A percentile compares a stretch with the other conserved stretches of the same genome.
These are phyloP conservation scores for Pseudochaenichthys georgianus DNA, from an alignment of 2,797 vertebrate species.

Conservation along the genomic window DNA sequence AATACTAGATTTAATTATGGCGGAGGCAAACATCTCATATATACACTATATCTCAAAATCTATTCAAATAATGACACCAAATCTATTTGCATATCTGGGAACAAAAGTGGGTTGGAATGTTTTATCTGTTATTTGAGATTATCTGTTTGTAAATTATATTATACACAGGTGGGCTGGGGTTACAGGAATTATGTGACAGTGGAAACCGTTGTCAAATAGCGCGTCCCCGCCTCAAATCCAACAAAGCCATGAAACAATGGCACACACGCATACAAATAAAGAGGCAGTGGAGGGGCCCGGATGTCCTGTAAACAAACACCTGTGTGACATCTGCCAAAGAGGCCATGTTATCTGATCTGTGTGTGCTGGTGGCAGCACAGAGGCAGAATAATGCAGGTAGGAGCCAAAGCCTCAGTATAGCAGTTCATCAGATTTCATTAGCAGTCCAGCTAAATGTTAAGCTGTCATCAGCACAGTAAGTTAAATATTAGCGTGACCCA, in stretches of 20 bases:
- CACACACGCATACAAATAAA: neutral
- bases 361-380: slow-evolving; percentile 12
- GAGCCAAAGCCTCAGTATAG: neutral
- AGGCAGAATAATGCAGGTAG: neutral
- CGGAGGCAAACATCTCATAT: neutral
- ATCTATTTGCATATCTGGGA: neutral
- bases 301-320: slow-evolving; percentile 67
- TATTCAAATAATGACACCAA: neutral
- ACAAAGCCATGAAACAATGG: neutral
- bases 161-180: neutral
- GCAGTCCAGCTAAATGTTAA: slow-evolving; percentile 8
- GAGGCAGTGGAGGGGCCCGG: slow-evolving; percentile 31
- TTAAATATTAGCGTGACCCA: slow-evolving; percentile 29
- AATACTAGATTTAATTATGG: neutral
- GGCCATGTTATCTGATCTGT: slow-evolving; percentile 55
- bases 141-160: neutral
- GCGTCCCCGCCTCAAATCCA: neutral
- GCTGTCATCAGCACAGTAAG: slow-evolving; percentile 37
- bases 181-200: slow-evolving; percentile 26
- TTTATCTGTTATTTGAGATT: neutral
- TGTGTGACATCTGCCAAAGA: slow-evolving; percentile 54
- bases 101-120: neutral
- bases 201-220: neutral
- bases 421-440: slow-evolving; percentile 33
- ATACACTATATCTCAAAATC: neutral